These are phyloP conservation scores for Atherix ibis DNA, from an alignment of 2,888 invertebrate genomes.

Conservation along the genomic window DNA sequence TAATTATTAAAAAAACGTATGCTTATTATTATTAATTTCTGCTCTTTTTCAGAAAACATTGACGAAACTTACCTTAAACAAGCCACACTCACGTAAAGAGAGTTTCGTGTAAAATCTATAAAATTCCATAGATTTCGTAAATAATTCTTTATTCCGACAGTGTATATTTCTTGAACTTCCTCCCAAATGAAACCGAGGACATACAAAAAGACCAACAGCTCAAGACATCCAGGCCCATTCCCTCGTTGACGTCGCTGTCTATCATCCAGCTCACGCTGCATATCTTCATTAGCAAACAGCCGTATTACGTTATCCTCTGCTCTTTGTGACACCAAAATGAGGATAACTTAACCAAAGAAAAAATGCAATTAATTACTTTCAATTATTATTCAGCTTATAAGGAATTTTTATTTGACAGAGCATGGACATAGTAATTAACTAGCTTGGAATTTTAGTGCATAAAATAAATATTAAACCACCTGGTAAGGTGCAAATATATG, in stretches of 20 bases:
- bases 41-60: not conserved
- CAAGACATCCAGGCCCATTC: constrained; percentile 68
- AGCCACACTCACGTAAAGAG: constrained; percentile 61
- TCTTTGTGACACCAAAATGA: constrained; percentile 84
- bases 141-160: constrained; percentile 73
- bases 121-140: constrained; percentile 93
- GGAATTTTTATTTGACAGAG: too few species aligned
- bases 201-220: constrained; percentile 67
- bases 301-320: constrained; percentile 63
- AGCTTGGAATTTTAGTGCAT: not conserved
- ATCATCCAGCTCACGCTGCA: constrained; percentile 45
- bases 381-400: too few species aligned
- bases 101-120: constrained; percentile 84
- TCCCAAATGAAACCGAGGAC: constrained; percentile 83
- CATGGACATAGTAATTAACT: too few species aligned
- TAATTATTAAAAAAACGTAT: constrained; percentile 29
- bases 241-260: constrained; percentile 61
- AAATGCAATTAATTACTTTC: too few species aligned
- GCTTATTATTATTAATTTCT: not conserved
- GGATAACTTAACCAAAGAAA: constrained; percentile 66
- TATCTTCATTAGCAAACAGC: constrained; percentile 53
- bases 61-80: constrained; percentile 36
- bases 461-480: not conserved
- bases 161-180: constrained; percentile 80
- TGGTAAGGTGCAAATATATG: too few species aligned